Evolutionary conservation across 2,888 invertebrate species (phyloP), one percentile per base, ranked within the genome.

Genomic region (Macrosiphum euphorbiae): DNA sequence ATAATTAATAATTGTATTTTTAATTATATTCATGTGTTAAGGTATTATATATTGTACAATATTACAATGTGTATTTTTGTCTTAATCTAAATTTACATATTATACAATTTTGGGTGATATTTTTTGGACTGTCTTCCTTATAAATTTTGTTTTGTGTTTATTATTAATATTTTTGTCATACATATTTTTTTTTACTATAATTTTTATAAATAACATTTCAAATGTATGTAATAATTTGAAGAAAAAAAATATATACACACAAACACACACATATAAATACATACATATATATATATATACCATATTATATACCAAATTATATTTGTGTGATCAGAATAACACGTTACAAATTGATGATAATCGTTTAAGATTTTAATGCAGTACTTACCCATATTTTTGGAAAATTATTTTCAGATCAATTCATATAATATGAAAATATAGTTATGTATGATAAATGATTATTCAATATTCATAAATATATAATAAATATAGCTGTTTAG

Each of bases 111-210:
- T 90, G 90, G n/a, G 90, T 90, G 90, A 90, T 90, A 90, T 90
- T 78, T 90, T 90, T 90, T 90, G 90, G 90, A 90, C 67, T 78
- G 90, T 90, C 90, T 90, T 90, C 90, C 90, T 90, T 78, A n/a
- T 52, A 78, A 52, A 61, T 90, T 90, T 78, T 47, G 35, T 52
- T 90, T 90, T 90, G 90, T 90, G 78, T 90, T 90, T 50, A 67
- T 28, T 50, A 35, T 78, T 90, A 78, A 90, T 90, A 90, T 90
- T 90, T 78, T 90, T 90, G 35, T 78, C 90, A 78, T 35, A 67
- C 47, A 47, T 52, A 78, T 78, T 90, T 52, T 90, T 78, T 50
- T 90, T 90, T 61, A 78, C 35, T 67, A 78, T 90, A 67, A 90
- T 90, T 50, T 90, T 78, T 90, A 90, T 52, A 84, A 41, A 50